These are phyloP conservation scores for Sigmodon hispidus DNA, from an alignment of 2,113 vertebrate genomes.

Conservation along the genomic window DNA sequence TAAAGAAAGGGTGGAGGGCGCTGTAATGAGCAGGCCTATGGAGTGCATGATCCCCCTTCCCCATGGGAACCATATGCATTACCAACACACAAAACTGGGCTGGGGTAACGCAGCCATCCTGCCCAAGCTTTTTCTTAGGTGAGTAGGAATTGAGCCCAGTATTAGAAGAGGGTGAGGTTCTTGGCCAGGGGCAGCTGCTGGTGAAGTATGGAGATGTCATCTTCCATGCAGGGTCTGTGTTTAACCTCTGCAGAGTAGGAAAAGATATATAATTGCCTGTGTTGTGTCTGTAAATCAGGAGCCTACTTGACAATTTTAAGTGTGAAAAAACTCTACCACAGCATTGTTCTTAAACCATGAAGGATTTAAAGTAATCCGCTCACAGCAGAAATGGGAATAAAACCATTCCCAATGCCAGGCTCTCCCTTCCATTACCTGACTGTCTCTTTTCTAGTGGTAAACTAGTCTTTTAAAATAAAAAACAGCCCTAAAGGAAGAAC, in stretches of 20 bases:
- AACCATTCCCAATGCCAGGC: background rate
- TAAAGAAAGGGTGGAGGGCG: background rate
- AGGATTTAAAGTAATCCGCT: slow-evolving; percentile 50
- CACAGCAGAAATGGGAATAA: slow-evolving; percentile 33
- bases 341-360: slow-evolving; percentile 15
- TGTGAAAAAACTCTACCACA: background rate
- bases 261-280: background rate
- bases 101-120: too few relatives aligned
- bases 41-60: fast-evolving
- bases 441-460: background rate
- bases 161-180: background rate
- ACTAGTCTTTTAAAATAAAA: slow-evolving; percentile 26
- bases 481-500: background rate
- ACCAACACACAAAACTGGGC: background rate
- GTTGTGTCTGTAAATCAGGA: background rate
- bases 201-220: background rate
- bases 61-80: background rate
- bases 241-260: background rate
- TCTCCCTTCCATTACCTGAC: background rate
- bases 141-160: background rate
- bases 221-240: fast-evolving
- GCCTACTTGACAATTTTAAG: background rate
- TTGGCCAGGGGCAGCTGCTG: background rate
- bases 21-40: background rate
- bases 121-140: fast-evolving